A percentile compares a stretch with the other conserved stretches of the same genome.
Evolutionary conservation across 1,140 invertebrate genomes (phyloP).

Genomic region (Lordiphosa stackelbergi): DNA sequence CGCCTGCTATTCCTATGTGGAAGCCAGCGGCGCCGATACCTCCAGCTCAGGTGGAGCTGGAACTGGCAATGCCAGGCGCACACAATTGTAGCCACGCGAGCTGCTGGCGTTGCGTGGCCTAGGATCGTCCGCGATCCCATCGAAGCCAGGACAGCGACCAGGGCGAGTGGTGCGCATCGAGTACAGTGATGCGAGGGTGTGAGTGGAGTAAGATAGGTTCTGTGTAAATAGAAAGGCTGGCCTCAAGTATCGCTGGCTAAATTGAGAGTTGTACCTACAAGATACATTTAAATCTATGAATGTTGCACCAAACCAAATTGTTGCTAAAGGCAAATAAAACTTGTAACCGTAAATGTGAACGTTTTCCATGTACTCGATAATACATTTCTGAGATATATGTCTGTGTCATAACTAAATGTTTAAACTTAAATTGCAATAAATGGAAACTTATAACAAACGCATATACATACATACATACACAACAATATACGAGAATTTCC

Average conservation of each 20-base stretch:
- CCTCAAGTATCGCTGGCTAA: conserved; percentile 31
- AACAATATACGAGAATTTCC: conserved; percentile 42
- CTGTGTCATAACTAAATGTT: conserved; percentile 46
- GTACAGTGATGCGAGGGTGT: conserved; percentile 62
- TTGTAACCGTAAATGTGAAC: conserved; percentile 44
- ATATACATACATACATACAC: conserved; percentile 19
- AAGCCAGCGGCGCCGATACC: conserved; percentile 31
- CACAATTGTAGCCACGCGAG: conserved; percentile 72
- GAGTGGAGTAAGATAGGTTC: conserved; percentile 3
- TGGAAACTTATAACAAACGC: conserved; percentile 13
- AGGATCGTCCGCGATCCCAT: conserved; percentile 22
- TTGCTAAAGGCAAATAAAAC: conserved; percentile 50
- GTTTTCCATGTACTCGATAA: conserved; percentile 39
- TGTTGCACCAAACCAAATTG: conserved; percentile 45
- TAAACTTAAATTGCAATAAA: conserved; percentile 21
- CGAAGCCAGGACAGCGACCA: conserved; percentile 42
- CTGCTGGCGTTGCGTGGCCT: conserved; percentile 57
- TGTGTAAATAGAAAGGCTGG: conserved; percentile 25
- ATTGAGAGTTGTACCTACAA: conserved; percentile 64
- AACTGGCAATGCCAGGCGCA: conserved; percentile 36
- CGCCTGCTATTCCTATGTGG: conserved; percentile 62
- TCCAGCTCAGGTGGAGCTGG: conserved; percentile 14
- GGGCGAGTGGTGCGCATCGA: conserved; percentile 61
- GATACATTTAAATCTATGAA: conserved; percentile 26
- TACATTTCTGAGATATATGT: conserved; percentile 42